Conservation (phyloP, 2,797 vertebrate species). For the Gallinago solitaria region DNA sequence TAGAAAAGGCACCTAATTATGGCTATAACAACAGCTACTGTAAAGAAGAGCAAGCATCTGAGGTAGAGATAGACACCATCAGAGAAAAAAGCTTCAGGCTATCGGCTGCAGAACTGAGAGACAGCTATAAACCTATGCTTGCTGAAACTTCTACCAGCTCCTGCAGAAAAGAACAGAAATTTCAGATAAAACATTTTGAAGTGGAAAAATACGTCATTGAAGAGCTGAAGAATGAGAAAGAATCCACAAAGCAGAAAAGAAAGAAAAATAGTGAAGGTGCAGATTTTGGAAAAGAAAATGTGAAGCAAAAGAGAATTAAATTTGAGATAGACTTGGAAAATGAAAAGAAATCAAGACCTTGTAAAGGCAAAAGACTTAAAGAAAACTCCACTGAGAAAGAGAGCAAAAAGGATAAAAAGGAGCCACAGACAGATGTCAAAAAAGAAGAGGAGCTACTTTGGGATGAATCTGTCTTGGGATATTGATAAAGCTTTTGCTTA, state of each 20-base stretch:
- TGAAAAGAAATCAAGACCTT: conserved; percentile 63
- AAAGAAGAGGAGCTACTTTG: conserved; percentile 90
- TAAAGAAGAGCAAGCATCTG: conserved; percentile 8
- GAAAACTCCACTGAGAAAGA: conserved; percentile 39
- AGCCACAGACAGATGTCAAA: conserved; percentile 72
- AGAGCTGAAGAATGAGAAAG: conserved; percentile 24
- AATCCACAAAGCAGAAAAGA: conserved; percentile 35
- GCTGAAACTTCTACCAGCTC: conserved; percentile 10
- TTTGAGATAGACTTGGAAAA: conserved; percentile 7
- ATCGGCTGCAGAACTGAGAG: not conserved
- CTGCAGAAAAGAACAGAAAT: conserved; percentile 27
- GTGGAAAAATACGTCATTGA: not conserved
- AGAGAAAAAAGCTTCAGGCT: not conserved
- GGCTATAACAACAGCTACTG: not conserved
- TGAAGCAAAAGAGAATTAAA: conserved; percentile 46
- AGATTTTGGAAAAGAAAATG: conserved; percentile 48
- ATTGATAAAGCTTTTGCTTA: conserved; percentile 56
- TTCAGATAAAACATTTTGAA: not conserved
- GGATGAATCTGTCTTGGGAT: conserved; percentile 88
- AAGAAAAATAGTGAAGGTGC: conserved; percentile 7
- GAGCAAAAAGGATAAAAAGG: conserved; percentile 79
- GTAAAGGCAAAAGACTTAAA: conserved; percentile 45
- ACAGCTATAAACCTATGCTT: not conserved
- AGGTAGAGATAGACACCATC: not conserved
- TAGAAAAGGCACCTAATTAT: not conserved